phyloP scores from a whole-genome alignment of 2,113 vertebrate genomes.

The Perca fluviatilis region DNA sequence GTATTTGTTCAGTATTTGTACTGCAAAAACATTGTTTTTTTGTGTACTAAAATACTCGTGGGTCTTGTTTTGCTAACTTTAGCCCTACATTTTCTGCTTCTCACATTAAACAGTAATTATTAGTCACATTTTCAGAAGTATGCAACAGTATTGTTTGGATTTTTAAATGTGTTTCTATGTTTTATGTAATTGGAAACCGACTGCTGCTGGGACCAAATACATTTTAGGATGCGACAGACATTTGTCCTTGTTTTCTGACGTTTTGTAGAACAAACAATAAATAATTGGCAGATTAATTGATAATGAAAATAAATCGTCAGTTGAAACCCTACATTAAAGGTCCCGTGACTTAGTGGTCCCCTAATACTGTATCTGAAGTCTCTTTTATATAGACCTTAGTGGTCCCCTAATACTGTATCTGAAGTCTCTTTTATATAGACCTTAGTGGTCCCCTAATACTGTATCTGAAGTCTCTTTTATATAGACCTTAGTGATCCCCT shows the following conservation, averaged over 20 bases:
- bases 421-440: no score
- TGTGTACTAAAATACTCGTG: neutral
- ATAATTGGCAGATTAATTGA: neutral
- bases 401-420: no score
- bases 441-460: no score
- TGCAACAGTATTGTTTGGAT: neutral
- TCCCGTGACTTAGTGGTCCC: no score
- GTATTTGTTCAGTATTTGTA: neutral
- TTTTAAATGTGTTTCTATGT: neutral
- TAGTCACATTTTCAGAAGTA: neutral
- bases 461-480: no score
- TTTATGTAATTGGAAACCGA: neutral
- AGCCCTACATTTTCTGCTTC: neutral
- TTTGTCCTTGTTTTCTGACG: neutral
- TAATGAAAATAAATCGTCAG: neutral
- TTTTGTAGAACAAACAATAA: no score
- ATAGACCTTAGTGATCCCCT: no score
- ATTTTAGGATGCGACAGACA: neutral
- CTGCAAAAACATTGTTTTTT: neutral
- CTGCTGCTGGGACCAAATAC: no score
- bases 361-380: no score
- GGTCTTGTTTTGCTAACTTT: neutral
- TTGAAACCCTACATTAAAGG: no score
- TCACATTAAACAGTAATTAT: neutral
- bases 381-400: no score